Base-by-base conservation (phyloP, 2,113 vertebrate species). In the Gobio gobio region DNA sequence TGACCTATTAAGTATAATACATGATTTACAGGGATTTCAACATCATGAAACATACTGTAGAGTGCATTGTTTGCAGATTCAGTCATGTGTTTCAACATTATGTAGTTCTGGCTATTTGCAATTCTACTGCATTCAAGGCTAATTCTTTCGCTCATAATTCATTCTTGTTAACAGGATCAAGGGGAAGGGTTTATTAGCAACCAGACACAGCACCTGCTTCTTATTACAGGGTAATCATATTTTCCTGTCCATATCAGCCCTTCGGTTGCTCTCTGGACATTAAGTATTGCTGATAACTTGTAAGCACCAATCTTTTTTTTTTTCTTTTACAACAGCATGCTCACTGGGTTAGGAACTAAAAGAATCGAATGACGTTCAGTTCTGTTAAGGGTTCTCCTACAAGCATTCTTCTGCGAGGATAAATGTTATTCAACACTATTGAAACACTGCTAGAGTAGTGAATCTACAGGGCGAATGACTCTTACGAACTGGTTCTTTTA, bases 221-320 rank as follows among this genome's bases (percentile, higher is more conserved):
- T 91, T 93, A 91, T 94, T 95, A 94, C 85, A 93, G 88, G 87
- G 93, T 90, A 90, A 91, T 90, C 91, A 84, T 89, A 86, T 86
- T 89, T 84, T 86, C 36, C 49, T 29, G 0, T 14, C 79, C 94
- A 92, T 89, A 90, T 91, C 87, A 85, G 85, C 89, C 86, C 91
- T 92, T 90, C 78, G 77, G 58, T 87, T 91, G 80, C 83, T 89
- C 90, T 85, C 87, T 91, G 89, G 45, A 89, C 84, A 89, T 78
- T 43, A 87, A 85, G 76, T 86, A 88, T 85, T 86, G 85, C 76
- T 90, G 90, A 92, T 93, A 87, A 89, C 84, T 87, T 90, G 90
- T 89, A 91, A 89, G 83, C 61, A 77, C 54, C 75, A 86, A 54
- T 26, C 18, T 43, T 40, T 75, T 80, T 75, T 80, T 85, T 87